These are phyloP conservation scores for Pseudomyrmex concolor DNA, from an alignment of 1,140 invertebrate species.

Conservation along the genomic window DNA sequence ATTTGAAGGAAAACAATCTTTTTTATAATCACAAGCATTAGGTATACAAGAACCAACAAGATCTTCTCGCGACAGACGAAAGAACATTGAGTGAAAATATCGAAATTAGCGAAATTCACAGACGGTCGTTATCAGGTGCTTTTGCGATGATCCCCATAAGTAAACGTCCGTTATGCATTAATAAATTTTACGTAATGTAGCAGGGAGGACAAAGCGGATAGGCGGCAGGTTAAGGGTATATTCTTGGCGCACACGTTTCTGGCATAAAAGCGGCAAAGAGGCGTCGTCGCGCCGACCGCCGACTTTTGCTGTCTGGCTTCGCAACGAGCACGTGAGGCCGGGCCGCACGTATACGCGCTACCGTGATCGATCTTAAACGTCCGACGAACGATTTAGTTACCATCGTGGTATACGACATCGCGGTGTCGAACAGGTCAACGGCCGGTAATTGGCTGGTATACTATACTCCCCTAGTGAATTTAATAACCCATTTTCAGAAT, in stretches of 20 bases:
- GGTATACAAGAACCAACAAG: not conserved
- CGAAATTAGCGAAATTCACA: not conserved
- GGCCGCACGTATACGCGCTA: conserved; percentile 11
- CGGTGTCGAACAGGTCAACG: conserved; percentile 16
- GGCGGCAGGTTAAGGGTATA: conserved; percentile 24
- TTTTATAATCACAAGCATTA: too few species aligned
- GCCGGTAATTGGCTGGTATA: conserved; percentile 9
- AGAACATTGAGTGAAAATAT: not conserved
- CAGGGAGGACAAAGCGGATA: conserved; percentile 41
- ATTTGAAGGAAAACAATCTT: too few species aligned
- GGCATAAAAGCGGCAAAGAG: conserved; percentile 48
- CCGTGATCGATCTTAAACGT: conserved; percentile 55
- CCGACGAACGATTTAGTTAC: conserved; percentile 58
- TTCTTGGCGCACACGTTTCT: conserved; percentile 63
- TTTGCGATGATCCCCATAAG: not conserved
- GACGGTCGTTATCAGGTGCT: conserved; percentile 3
- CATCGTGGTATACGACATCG: conserved; percentile 15
- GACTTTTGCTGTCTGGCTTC: conserved; percentile 33
- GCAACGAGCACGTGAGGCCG: conserved; percentile 1
- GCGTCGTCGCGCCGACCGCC: not conserved
- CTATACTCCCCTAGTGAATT: not conserved
- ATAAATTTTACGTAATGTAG: conserved; percentile 58
- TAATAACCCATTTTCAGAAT: not conserved
- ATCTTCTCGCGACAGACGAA: not conserved
- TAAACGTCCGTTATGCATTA: conserved; percentile 19